Base-by-base conservation (phyloP, 1,140 invertebrate genomes). In the Leguminivora glycinivorella region DNA sequence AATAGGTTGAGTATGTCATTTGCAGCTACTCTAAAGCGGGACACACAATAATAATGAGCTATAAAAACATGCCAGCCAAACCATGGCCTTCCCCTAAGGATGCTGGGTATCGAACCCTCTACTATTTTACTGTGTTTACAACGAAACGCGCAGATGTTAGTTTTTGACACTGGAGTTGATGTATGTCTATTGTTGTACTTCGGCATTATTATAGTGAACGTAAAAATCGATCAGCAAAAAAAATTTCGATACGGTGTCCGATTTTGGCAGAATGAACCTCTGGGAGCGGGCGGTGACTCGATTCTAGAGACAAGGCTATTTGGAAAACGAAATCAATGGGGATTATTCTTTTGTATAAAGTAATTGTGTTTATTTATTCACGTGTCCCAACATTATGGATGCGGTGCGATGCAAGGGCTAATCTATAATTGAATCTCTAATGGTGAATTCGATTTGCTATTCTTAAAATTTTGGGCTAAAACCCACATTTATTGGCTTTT, bases 301-400 rank as follows among this genome's bases (percentile, higher is more conserved):
- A 80, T 85, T 86, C 81, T 82, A 70, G 68, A 67, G 67, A 72
- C 72, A 75, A 76, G 69, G 76, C 75, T 73, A 75, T 83, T 82
- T 82, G 84, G 66, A 69, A 70, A 77, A 75, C 77, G 77, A 82
- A 88, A 87, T 87, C 82, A 83, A 89, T 85, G 81, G 80, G 78
- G 87, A 90, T 89, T 87, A 88, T 68, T 76, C 83, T 81, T 83
- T 90, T 89, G 85, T 91, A 76, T 75, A 75, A 84, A 80, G 82
- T 90, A 88, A 91, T 91, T 87, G 86, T 91, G 84, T 91, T 91
- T 91, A 91, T 88, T 88, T 90, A 90, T 89, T 90, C 88, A 85
- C 86, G 87, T 91, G 83, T 88, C 73, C 82, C 81, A 79, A 81
- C 79, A 82, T 81, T 85, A 79, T 83, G 80, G 77, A 83, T 88